Conservation (phyloP, 2,888 invertebrate genomes). For the Euproctis similis region DNA sequence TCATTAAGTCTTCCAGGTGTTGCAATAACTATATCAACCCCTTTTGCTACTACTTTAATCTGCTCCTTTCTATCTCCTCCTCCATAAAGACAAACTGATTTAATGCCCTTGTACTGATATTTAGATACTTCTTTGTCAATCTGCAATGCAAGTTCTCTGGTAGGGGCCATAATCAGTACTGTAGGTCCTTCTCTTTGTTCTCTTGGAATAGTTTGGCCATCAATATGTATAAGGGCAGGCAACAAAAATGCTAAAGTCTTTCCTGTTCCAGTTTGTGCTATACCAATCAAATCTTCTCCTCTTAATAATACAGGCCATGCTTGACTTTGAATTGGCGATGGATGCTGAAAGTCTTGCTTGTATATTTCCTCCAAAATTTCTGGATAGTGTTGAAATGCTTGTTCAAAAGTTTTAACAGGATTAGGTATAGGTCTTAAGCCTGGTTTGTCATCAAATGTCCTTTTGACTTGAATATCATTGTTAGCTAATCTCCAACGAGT, state of each 20-base stretch:
- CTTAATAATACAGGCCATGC: conserved; percentile 95
- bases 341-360: conserved; percentile 86
- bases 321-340: conserved; percentile 94
- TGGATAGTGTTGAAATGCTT: conserved; percentile 87
- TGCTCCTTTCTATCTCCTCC: conserved; percentile 90
- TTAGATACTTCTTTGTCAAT: conserved; percentile 94
- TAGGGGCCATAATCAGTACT: conserved; percentile 92
- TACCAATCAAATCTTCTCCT: conserved; percentile 96
- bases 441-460: conserved; percentile 76
- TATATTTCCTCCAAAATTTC: conserved; percentile 87
- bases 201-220: conserved; percentile 85
- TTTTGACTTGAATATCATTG: conserved; percentile 84
- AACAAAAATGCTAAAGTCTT: conserved; percentile 96
- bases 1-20: conserved; percentile 96
- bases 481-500: conserved; percentile 78
- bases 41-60: conserved; percentile 81
- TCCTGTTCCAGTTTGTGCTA: conserved; percentile 96
- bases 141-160: conserved; percentile 93
- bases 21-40: conserved; percentile 96
- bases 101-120: conserved; percentile 91
- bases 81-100: conserved; percentile 93
- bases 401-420: conserved; percentile 86
- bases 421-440: conserved; percentile 79
- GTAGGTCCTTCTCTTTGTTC: conserved; percentile 86
- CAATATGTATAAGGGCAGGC: conserved; percentile 95